These are phyloP conservation scores for Neopipo cinnamomea DNA, from an alignment of 2,113 vertebrate species.

Conservation along the genomic window DNA sequence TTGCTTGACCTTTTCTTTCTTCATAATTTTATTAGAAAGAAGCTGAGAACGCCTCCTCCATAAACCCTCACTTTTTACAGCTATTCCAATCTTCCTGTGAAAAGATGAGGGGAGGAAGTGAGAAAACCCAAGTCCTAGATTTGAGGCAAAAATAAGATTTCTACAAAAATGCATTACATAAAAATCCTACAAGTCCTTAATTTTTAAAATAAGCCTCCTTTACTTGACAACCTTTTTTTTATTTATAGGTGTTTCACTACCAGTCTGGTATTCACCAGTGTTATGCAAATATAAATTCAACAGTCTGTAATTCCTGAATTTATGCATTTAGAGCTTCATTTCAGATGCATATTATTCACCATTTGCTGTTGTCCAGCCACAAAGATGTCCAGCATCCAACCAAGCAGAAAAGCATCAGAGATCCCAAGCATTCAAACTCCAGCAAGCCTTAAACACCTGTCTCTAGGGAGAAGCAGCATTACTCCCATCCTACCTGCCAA, in stretches of 20 bases:
- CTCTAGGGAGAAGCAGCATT: neutral
- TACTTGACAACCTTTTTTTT: neutral
- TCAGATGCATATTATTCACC: neutral
- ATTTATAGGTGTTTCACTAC: neutral
- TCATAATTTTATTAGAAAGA: conserved; percentile 6
- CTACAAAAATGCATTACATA: conserved; percentile 8
- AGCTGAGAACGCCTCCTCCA: conserved; percentile 25
- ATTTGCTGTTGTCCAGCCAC: neutral
- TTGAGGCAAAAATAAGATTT: conserved; percentile 28
- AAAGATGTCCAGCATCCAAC: neutral
- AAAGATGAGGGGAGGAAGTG: conserved; percentile 18
- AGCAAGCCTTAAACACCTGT: neutral
- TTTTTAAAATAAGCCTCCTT: neutral
- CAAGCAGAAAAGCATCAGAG: neutral
- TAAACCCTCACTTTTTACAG: neutral
- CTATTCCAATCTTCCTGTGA: conserved; percentile 6
- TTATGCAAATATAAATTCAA: neutral
- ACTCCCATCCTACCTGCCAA: neutral
- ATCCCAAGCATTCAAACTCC: neutral
- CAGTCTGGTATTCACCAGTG: neutral
- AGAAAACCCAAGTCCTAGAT: conserved; percentile 39
- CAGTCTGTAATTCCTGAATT: neutral
- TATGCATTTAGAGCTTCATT: neutral
- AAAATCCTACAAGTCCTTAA: neutral
- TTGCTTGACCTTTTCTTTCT: conserved; percentile 21